Evolutionary conservation across 2,797 vertebrate species (phyloP).

Genomic region (Takifugu ocellatus): DNA sequence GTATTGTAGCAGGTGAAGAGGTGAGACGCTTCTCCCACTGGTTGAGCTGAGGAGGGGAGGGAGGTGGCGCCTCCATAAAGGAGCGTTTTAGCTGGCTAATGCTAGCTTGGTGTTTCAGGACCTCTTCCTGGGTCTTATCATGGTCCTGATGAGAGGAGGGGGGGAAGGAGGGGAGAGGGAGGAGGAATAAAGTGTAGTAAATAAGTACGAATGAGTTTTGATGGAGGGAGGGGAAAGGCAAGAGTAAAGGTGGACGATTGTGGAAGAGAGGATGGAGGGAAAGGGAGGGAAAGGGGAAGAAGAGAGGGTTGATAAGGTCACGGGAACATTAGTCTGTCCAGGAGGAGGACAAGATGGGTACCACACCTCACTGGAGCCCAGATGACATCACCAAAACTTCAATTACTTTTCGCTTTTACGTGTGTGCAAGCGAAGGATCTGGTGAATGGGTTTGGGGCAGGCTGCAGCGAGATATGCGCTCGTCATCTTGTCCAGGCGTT

Average conservation of each 20-base stretch:
- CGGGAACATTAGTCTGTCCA: conserved; percentile 67
- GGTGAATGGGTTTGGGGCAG: conserved; percentile 1
- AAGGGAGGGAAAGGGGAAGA: background rate
- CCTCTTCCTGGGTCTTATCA: conserved; percentile 98
- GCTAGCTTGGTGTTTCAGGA: conserved; percentile 99
- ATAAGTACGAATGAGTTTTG: conserved; percentile 27
- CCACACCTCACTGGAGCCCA: conserved; percentile 59
- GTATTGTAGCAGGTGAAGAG: conserved; percentile 89
- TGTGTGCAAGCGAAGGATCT: background rate
- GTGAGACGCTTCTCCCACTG: conserved; percentile 98
- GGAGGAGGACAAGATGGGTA: conserved; percentile 45
- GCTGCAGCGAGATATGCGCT: conserved; percentile 57
- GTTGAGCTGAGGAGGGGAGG: conserved; percentile 88
- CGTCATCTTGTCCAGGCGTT: conserved; percentile 33
- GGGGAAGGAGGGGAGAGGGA: background rate
- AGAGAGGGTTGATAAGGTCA: conserved; percentile 49
- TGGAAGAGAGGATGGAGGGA: conserved; percentile 11
- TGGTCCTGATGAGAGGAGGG: conserved; percentile 81
- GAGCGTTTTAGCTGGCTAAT: conserved; percentile 99
- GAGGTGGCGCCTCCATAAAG: conserved; percentile 98
- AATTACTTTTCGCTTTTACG: background rate
- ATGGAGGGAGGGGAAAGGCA: conserved; percentile 33
- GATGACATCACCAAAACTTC: background rate
- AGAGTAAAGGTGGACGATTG: background rate
- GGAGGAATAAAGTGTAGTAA: conserved; percentile 26